Evolutionary conservation across 2,797 vertebrate species (phyloP), one percentile per base, ranked within the genome.

Genomic region (Triplophysa bombifrons): DNA sequence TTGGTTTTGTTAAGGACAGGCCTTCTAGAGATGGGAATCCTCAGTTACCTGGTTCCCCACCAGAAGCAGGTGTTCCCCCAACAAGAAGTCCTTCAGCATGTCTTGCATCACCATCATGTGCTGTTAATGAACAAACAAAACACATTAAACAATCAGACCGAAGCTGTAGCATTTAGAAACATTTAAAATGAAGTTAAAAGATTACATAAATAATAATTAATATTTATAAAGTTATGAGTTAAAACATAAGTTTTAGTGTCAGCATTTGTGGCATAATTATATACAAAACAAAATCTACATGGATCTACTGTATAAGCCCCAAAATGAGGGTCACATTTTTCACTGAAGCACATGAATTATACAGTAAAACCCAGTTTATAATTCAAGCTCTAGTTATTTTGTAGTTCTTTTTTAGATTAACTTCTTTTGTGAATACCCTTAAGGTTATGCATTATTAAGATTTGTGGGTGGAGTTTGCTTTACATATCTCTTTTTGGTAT

Each of bases 61-160:
- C 88, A 99, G 85, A 56, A 99, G 93, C 65, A 99, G 94, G 84
- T 99, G 97, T 72, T 99, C 98, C 85, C 97, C 97, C 56, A 99
- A 91, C 17, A 98, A 90, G 76, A 98, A 99, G 88, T 99, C 98
- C 86, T 99, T 99, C 63, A 99, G 85, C 97, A 99, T 99, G 90
- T 98, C 96, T 88, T 99, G 97, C 97, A 99, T 98, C 83, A 98
- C 93, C 90, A 93, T 91, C 93, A 97, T 92, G 86, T 99, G 98
- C 98, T 99, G 85, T 14, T 87, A 64, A 85, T 83, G 85, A 20
- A 88, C 83, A 69, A 72, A 0, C 9, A 85, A 11, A 76, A 9
- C 76, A 10, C 80, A 55, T 76, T 22, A 55, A 12, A 69, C 1
- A 71, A 44, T 53, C 65, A 30, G 69, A 63, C 19, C 5, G 7